Evolutionary conservation across 2,888 invertebrate species (phyloP), one percentile per base, ranked within the genome.

Genomic region (Ellobium chinense): DNA sequence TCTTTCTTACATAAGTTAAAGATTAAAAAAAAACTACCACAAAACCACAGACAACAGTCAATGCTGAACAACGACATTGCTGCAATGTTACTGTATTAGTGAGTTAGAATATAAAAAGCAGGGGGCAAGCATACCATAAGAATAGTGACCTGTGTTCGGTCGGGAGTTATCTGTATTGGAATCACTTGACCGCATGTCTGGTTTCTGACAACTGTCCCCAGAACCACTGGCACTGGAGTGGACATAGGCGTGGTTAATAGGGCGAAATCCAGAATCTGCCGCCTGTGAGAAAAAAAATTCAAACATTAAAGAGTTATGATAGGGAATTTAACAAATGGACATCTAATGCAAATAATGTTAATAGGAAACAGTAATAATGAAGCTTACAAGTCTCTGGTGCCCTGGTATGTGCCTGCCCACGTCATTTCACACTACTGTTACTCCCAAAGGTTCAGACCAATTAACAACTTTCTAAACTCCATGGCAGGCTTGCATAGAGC

Each of bases 171-270:
- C 92, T 1, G 91, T 91, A 83, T 90, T 91, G 9, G 91, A 90
- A 80, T 91, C 92, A 37, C 89, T 89, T 78, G 89, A 89, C 78
- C 87, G 85, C 66, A 87, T 82, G 58, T 91, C 90, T 5, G 89
- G 90, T 80, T 92, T 92, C 69, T 91, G 87, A 74, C 91, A 92
- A 76, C 91, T 91, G 82, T 92, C 92, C 60, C 90, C 91, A 12
- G 92, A 93, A 9, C 92, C 92, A 78, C 86, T 86, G 39, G 90
- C 91, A 76, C 91, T 91, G 76, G 89, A 88, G 77, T 91, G 90
- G 27, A 88, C 87, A 76, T 90, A 89, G 7, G 88, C 90, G 73
- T 88, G 89, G 74, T 90, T 89, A 78, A 91, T 91, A 18, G 91
- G 91, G 36, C 90, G 86, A 83, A 91, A 91, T 24, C 82, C 78